Base-by-base conservation (phyloP, 92 coral and sea anemone species). In the Chrysogorgia sp. region DNA sequence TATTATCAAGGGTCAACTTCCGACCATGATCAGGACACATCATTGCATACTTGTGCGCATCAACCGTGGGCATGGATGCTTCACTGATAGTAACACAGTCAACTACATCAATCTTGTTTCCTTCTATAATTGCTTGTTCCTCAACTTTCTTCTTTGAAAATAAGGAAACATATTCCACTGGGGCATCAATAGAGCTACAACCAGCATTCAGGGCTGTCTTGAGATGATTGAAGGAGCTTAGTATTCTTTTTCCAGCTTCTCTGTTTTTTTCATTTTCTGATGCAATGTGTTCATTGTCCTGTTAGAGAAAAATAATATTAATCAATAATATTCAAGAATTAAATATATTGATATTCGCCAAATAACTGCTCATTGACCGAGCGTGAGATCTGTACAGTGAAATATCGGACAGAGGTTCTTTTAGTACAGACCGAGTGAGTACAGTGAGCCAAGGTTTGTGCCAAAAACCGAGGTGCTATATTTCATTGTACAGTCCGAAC, bases 1-100 rank as follows among this genome's bases (percentile, higher is more conserved):
- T 21, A 47, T 76, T 76, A 32, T 76, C 71, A 7, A 76, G 57
- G 9, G 40, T 22, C 25, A 76, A 62, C 58, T 58, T 76, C 41
- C 69, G 25, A 19, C 81, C 81, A 76, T 22, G 14, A 49, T 76
- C 58, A 45, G 40, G 76, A 40, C 53, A 41, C 3, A 45, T 13
- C 10, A 7, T 40, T 45, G 76, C 31, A 45, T 22, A 68, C 24
- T 68, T 22, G n/a, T 13, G 20, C 5, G 43, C 25, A 1, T 68
- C 57, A 40, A 32, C 76, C 22, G 45, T 22, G 7, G 76, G 43
- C 76, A 68, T 68, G 20, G 68, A 2, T 61, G 34, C 34, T 19
- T 29, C n/a, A 17, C 26, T 28, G 68, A 10, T 33, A 19, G 34
- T 61, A 10, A 10, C 68, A 33, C n/a, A 21, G 29, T 28, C 68